Base-by-base conservation (phyloP, 2,888 invertebrate species). In the Caradrina clavipalpis region DNA sequence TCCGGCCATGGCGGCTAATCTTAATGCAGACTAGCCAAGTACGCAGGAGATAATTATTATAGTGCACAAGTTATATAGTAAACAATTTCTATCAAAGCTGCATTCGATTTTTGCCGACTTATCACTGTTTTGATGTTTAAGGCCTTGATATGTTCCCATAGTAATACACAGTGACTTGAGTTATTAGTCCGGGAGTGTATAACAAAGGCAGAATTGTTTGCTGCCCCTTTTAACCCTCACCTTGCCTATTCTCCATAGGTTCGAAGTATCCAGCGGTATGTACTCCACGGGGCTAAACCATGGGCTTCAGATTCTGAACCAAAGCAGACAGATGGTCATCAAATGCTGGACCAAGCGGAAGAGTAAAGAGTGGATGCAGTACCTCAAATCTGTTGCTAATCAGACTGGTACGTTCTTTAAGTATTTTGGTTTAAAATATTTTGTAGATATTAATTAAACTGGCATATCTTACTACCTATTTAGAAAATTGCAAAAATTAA, bases 321-420 rank as follows among this genome's bases (percentile, higher is more conserved):
- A 98, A 67, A 98, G 97, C 88, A 94, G 99, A 53, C 98, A 98
- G 88, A 96, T 99, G 88, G 97, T 98, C 26, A 96, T 99, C 81
- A 98, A 98, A 91, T 98, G 98, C 88, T 98, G 98, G 97, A 99
- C 99, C 0, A 97, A 97, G 84, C 96, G 99, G 75, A 98, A 98
- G 91, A 97, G 98, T 63, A 98, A 97, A 88, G 99, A 99, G 88
- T 99, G 99, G 99, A 96, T 98, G 91, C 97, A 97, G 54, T 97
- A 97, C 82, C 97, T 99, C 50, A 98, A 98, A 87, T 96, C 97
- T 75, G 96, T 97, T 2, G 97, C 98, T 1, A 97, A 97, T 82
- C 97, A 96, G 55, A 96, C 97, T 84, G 98, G 98, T 97, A 86
- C 83, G 87, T 88, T 39, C 56, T 50, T 26, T 22, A 7, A 2